phyloP scores from a whole-genome alignment of 1,140 invertebrate species.

The Papilio machaon region DNA sequence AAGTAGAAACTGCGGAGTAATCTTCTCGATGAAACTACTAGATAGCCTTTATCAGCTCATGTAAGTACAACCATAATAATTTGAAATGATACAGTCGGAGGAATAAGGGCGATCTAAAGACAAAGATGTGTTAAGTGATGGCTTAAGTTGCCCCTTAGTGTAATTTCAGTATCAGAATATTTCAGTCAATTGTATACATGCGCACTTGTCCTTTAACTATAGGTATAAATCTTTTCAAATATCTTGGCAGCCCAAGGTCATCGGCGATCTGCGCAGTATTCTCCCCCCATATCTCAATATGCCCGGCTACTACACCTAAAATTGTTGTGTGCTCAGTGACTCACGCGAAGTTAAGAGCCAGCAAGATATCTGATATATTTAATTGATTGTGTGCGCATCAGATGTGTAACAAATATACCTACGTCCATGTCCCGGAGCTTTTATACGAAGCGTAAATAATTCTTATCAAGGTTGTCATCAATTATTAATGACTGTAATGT shows the following conservation, averaged over 20 bases:
- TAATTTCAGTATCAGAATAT: neutral
- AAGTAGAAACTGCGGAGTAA: too few relatives aligned
- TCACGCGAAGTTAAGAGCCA: too few relatives aligned
- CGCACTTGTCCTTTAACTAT: too few relatives aligned
- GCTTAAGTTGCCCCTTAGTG: neutral
- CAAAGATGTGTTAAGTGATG: neutral
- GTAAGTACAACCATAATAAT: neutral
- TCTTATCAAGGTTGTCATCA: constrained; percentile 17
- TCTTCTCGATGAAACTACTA: too few relatives aligned
- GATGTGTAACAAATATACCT: neutral
- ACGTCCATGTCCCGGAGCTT: neutral
- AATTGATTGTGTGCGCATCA: neutral
- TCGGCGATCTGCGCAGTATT: too few relatives aligned
- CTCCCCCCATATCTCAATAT: too few relatives aligned
- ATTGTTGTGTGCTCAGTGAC: neutral
- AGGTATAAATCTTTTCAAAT: neutral
- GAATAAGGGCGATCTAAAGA: neutral
- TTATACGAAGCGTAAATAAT: neutral
- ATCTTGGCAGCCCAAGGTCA: neutral
- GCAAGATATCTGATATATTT: neutral
- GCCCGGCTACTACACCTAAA: neutral
- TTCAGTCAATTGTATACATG: neutral
- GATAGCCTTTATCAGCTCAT: neutral
- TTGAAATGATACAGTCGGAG: too few relatives aligned
- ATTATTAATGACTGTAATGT: constrained; percentile 2